These are phyloP conservation scores for Pristis pectinata DNA, from an alignment of 2,797 vertebrate species.

Conservation along the genomic window DNA sequence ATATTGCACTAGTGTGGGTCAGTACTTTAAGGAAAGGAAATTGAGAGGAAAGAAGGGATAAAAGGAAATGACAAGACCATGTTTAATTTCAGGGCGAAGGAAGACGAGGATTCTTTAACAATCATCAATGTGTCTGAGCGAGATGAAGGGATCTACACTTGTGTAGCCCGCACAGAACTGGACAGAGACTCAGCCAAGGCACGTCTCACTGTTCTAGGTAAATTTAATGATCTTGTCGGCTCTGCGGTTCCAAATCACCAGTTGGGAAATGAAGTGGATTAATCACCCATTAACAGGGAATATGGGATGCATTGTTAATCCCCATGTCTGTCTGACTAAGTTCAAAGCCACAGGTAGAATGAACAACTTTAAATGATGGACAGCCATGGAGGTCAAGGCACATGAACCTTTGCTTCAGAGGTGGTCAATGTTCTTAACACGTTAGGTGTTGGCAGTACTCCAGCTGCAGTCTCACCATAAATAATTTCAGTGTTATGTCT, in stretches of 20 bases:
- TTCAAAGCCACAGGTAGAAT: background rate
- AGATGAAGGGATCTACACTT: constrained; percentile 86
- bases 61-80: too few species aligned
- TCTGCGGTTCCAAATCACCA: background rate
- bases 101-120: constrained; percentile 73
- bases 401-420: background rate
- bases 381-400: background rate
- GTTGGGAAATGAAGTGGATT: background rate
- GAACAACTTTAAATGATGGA: background rate
- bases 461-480: background rate
- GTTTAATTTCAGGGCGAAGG: constrained; percentile 65
- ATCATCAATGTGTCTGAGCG: constrained; percentile 73
- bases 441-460: background rate
- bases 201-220: constrained; percentile 86
- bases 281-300: background rate
- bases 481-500: too few species aligned
- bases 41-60: background rate
- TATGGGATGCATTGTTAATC: background rate
- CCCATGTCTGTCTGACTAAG: background rate
- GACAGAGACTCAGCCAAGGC: constrained; percentile 83
- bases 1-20: background rate
- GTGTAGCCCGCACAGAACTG: constrained; percentile 78
- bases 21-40: background rate
- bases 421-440: background rate
- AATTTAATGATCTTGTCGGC: constrained; percentile 37